These are phyloP conservation scores for Cynopterus brachyotis DNA, from an alignment of 2,113 vertebrate genomes.

Conservation along the genomic window DNA sequence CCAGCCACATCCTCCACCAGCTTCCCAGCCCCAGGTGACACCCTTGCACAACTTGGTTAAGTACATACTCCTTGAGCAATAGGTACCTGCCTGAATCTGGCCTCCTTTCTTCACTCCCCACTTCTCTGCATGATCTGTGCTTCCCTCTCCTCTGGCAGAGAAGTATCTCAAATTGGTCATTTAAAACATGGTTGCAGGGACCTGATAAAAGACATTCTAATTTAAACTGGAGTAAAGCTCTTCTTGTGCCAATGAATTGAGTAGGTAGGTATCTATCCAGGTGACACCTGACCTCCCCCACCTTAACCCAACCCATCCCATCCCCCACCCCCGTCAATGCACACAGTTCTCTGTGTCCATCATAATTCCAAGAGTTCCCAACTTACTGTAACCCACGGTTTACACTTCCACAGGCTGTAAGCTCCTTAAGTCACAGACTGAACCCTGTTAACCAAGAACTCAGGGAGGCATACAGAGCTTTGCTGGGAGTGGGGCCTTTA, in stretches of 20 bases:
- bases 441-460: background rate
- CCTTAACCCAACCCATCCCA: no score
- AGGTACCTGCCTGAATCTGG: background rate
- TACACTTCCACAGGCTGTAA: background rate
- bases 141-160: background rate
- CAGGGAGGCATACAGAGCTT: background rate
- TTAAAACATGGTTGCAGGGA: background rate
- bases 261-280: background rate
- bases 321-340: no score
- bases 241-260: background rate
- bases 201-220: background rate
- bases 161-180: background rate
- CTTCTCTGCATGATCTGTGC: background rate
- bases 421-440: background rate
- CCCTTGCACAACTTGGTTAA: background rate
- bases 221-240: background rate
- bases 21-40: no score
- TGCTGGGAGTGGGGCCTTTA: background rate
- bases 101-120: background rate
- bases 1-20: background rate
- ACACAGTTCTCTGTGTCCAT: background rate
- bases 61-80: background rate
- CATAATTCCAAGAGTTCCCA: background rate
- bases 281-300: background rate
- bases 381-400: background rate